Conservation (phyloP, 2,797 vertebrate genomes). For the Oreonectes daqikongensis region DNA sequence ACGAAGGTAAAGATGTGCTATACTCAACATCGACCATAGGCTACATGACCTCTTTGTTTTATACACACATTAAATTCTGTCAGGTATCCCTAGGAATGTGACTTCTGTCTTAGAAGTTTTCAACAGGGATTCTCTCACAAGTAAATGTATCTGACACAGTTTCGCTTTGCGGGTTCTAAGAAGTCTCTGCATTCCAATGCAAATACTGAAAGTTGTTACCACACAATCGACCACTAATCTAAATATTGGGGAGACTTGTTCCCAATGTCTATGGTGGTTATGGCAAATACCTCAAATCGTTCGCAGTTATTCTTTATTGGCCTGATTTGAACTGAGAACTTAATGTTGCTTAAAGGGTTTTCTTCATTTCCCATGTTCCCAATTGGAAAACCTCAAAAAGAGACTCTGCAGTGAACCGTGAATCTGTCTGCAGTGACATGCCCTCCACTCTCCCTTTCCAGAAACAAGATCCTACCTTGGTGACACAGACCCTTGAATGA, state of each 20-base stretch:
- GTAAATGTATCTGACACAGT: slow-evolving; percentile 45
- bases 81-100: not conserved
- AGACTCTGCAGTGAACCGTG: slow-evolving; percentile 17
- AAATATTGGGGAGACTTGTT: not conserved
- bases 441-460: slow-evolving; percentile 43
- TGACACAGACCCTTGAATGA: slow-evolving; percentile 45
- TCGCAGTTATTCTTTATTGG: not conserved
- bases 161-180: too few relatives aligned
- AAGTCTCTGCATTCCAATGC: not conserved
- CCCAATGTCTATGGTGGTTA: not conserved
- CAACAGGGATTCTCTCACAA: slow-evolving; percentile 36
- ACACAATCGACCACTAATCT: not conserved
- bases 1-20: too few relatives aligned
- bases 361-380: slow-evolving; percentile 5
- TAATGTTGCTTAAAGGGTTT: slow-evolving; percentile 3
- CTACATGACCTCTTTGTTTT: not conserved
- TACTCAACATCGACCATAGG: not conserved
- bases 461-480: slow-evolving; percentile 49
- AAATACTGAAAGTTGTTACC: not conserved
- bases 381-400: not conserved
- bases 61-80: slow-evolving; percentile 21
- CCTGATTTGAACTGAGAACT: slow-evolving; percentile 2
- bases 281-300: not conserved
- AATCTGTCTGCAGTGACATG: slow-evolving; percentile 40
- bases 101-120: slow-evolving; percentile 20